Percentiles rank a stretch among this genome's conserved stretches.
phyloP scores from a whole-genome alignment of 1,140 invertebrate genomes.

The Sycophaga agraensis region DNA sequence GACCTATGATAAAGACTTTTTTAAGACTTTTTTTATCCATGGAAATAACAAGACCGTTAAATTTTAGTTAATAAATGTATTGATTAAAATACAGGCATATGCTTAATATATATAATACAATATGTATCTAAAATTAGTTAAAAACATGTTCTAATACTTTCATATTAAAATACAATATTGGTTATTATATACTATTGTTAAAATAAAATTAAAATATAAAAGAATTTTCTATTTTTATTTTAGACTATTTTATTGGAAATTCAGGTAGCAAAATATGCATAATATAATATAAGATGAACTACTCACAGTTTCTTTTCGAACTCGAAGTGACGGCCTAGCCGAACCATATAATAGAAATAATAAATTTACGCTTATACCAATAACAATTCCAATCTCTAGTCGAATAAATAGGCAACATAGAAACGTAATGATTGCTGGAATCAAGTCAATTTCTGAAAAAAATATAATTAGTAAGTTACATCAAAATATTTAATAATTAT shows the following conservation, averaged over 20 bases:
- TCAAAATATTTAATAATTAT: no score
- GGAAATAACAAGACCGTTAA: no score
- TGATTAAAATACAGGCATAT: no score
- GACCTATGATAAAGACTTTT: no score
- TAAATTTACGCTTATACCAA: slow-evolving; percentile 73
- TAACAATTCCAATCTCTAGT: slow-evolving; percentile 73
- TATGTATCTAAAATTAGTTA: no score
- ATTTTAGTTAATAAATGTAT: no score
- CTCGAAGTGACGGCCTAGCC: slow-evolving; percentile 68
- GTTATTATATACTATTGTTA: background rate
- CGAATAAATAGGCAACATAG: slow-evolving; percentile 68
- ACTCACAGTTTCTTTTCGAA: slow-evolving; percentile 61
- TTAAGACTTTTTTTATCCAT: no score
- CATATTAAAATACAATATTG: background rate
- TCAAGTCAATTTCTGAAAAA: slow-evolving; percentile 66
- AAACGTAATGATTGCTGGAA: slow-evolving; percentile 70
- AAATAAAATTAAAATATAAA: background rate
- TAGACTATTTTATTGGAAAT: background rate
- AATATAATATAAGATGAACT: background rate
- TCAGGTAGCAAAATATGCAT: no score
- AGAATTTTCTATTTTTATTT: no score
- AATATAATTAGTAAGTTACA: background rate
- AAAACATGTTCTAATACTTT: no score
- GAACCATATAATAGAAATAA: slow-evolving; percentile 72
- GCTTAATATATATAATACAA: no score